Percentiles rank a stretch among this genome's conserved stretches.
phyloP scores from a whole-genome alignment of 2,113 vertebrate species.

The Chaetodon trifascialis region DNA sequence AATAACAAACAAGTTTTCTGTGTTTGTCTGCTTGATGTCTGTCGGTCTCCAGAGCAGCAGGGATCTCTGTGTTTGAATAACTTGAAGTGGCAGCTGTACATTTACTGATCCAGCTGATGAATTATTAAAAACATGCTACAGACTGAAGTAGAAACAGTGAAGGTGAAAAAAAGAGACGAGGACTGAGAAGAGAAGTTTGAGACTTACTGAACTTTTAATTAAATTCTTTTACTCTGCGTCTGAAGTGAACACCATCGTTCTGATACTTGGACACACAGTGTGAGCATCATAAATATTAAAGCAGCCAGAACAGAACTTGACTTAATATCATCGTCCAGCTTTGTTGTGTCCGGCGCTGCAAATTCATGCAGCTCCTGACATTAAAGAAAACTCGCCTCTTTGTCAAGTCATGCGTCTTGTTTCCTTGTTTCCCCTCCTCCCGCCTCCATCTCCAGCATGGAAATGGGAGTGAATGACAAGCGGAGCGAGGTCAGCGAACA shows the following conservation, averaged over 20 bases:
- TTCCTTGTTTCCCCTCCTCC: conserved; percentile 5
- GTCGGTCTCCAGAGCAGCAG: too few species aligned
- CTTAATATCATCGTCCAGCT: neutral
- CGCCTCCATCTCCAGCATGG: conserved; percentile 28
- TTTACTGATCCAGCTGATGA: neutral
- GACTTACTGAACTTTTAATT: conserved; percentile 18
- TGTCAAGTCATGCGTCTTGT: conserved; percentile 56
- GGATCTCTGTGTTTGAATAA: neutral
- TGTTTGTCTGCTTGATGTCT: too few species aligned
- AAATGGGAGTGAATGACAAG: conserved; percentile 44
- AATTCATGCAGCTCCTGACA: conserved; percentile 73
- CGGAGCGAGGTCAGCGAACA: conserved; percentile 49
- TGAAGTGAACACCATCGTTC: neutral
- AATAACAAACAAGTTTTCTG: too few species aligned
- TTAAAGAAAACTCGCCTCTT: conserved; percentile 72
- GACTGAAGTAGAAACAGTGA: neutral
- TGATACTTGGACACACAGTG: neutral
- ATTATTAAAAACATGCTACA: neutral
- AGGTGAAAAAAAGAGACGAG: neutral
- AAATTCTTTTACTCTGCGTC: neutral
- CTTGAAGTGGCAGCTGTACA: neutral
- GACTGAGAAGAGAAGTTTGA: neutral
- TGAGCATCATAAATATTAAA: conserved; percentile 55
- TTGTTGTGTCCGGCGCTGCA: conserved; percentile 8
- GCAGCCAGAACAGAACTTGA: conserved; percentile 9